Base-by-base conservation (phyloP, 2,888 invertebrate genomes). In the Ephialtes manifestator region DNA sequence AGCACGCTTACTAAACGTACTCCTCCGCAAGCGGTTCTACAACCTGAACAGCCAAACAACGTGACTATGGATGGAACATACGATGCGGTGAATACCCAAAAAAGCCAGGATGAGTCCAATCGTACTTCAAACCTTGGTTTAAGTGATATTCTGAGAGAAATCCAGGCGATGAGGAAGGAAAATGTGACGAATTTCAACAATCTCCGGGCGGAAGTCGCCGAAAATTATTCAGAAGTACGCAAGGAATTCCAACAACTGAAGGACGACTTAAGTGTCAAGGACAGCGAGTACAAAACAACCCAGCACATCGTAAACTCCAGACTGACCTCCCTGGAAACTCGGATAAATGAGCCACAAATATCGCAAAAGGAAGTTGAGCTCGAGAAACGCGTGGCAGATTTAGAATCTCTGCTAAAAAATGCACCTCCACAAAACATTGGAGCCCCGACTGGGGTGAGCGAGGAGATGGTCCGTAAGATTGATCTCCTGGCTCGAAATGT, bases 1-100 rank as follows among this genome's bases (percentile, higher is more conserved):
- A 39, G 35, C 18, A 53, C n/a, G 3, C 18, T 53, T 5, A 65
- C 65, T 2, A 65, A 65, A 39, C 65, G 65, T 2, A 65, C 65
- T 1, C 65, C 65, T 1, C 65, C 65, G 4, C 4, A 3, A 10
- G 10, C 5, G 4, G 5, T 10, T 7, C 46, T 46, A 3, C 46
- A 46, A 46, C 5, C 46, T 3, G 10, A 46, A 10, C 46, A 46
- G 10, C 39, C 39, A 5, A 65, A 18, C 39, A 46, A 46, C 46
- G 10, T 3, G 5, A 2, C 39, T 15, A 60, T 35, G 60, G 31
- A 1, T 15, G 15, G 4, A 60, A 60, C 4, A 2, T 7, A 15
- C 4, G 2, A 11, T 8, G 31, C 31, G 13, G 1, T 31, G 15
- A 10, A 7, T 7, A 2, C 1, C 7, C 31, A 35, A 31, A 31